phyloP scores from a whole-genome alignment of 2,113 vertebrate genomes.

The Cynocephalus volans region DNA sequence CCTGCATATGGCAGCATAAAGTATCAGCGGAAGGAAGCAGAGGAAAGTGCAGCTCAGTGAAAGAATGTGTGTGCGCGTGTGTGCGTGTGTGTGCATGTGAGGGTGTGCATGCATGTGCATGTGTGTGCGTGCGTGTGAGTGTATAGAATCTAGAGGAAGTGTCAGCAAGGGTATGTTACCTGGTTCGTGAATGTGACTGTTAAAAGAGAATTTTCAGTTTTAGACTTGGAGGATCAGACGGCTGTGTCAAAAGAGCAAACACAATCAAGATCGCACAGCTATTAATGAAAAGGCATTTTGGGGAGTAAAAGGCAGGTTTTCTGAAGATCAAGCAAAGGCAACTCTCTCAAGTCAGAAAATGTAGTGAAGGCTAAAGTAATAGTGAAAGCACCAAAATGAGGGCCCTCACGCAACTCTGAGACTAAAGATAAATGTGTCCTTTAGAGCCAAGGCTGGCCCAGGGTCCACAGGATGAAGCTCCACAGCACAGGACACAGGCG shows the following conservation, averaged over 20 bases:
- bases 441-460: not conserved
- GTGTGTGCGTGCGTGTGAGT: too few species aligned
- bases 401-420: not conserved
- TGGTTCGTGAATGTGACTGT: not conserved
- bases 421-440: not conserved
- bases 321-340: slow-evolving; percentile 20
- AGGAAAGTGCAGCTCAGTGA: not conserved
- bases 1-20: not conserved
- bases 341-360: not conserved
- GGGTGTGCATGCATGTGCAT: not conserved
- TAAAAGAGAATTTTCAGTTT: slow-evolving; percentile 42
- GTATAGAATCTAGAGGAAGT: not conserved
- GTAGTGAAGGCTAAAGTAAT: not conserved
- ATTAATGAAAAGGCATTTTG: slow-evolving; percentile 17
- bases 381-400: not conserved
- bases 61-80: not conserved
- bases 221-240: slow-evolving; percentile 33
- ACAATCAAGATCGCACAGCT: not conserved
- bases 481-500: not conserved
- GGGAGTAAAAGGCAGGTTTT: slow-evolving; percentile 27
- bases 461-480: not conserved
- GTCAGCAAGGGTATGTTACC: not conserved
- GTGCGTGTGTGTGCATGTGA: too few species aligned
- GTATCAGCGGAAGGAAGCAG: not conserved
- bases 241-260: not conserved